Conservation (phyloP, 2,888 invertebrate genomes). For the Tetragonisca angustula region DNA sequence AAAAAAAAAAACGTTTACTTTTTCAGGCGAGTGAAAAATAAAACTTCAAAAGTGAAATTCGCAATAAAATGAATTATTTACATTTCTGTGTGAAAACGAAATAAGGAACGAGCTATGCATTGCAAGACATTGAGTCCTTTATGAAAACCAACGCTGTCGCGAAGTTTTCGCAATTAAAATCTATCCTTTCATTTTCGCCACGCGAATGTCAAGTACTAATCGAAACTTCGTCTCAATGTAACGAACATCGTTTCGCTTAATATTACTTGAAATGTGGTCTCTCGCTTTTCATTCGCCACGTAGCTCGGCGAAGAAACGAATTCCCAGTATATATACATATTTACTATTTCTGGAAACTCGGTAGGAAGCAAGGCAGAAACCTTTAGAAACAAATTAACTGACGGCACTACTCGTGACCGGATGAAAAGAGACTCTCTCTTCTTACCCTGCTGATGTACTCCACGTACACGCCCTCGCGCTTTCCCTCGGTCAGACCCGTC, state of each 20-base stretch:
- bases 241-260: too few species aligned
- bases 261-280: too few species aligned
- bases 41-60: background rate
- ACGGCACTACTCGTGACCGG: background rate
- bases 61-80: background rate
- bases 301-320: background rate
- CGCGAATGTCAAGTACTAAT: too few species aligned
- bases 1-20: too few species aligned
- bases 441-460: conserved; percentile 81
- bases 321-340: background rate
- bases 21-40: too few species aligned
- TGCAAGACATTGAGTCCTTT: too few species aligned
- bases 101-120: background rate
- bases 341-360: background rate
- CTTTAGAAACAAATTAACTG: background rate
- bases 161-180: too few species aligned
- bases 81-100: background rate
- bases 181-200: too few species aligned
- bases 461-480: conserved; percentile 79
- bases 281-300: too few species aligned
- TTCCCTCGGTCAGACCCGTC: conserved; percentile 84
- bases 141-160: too few species aligned
- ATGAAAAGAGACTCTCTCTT: background rate
- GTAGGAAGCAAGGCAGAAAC: background rate
- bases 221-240: too few species aligned